phyloP scores from a whole-genome alignment of 35 echinoderm and acorn worm genomes.

The Stichopus chloronotus region DNA sequence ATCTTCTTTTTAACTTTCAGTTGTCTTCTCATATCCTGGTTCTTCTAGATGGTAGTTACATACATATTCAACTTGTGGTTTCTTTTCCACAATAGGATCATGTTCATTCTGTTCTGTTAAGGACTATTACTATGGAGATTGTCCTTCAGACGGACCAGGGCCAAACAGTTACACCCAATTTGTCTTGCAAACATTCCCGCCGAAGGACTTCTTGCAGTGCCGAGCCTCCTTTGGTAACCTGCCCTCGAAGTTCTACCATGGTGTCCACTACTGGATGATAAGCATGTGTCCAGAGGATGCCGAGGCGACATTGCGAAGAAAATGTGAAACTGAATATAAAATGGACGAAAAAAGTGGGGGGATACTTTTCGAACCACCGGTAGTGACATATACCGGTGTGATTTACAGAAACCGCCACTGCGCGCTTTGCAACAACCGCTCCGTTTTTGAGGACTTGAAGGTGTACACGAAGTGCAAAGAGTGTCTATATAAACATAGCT shows the following conservation, averaged over 20 bases:
- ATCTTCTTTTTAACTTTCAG: too few relatives aligned
- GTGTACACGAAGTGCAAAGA: not conserved
- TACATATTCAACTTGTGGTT: not conserved
- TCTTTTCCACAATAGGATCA: not conserved
- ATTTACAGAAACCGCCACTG: not conserved
- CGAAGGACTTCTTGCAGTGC: not conserved
- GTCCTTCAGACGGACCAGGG: not conserved
- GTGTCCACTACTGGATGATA: conserved; percentile 36
- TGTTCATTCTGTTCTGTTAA: not conserved
- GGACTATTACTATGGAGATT: not conserved
- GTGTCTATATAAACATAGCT: not conserved
- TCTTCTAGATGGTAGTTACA: too few relatives aligned
- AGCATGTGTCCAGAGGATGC: not conserved
- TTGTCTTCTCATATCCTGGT: too few relatives aligned
- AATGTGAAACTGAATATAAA: not conserved
- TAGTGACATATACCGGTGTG: not conserved
- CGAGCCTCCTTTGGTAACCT: not conserved
- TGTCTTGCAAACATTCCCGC: not conserved
- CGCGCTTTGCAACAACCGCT: not conserved
- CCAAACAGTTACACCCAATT: not conserved
- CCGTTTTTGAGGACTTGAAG: not conserved
- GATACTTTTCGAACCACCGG: not conserved
- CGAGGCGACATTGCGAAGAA: not conserved
- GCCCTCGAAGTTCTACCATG: not conserved
- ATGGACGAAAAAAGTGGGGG: not conserved